phyloP scores from a whole-genome alignment of 2,797 vertebrate species.

The Characodon lateralis region DNA sequence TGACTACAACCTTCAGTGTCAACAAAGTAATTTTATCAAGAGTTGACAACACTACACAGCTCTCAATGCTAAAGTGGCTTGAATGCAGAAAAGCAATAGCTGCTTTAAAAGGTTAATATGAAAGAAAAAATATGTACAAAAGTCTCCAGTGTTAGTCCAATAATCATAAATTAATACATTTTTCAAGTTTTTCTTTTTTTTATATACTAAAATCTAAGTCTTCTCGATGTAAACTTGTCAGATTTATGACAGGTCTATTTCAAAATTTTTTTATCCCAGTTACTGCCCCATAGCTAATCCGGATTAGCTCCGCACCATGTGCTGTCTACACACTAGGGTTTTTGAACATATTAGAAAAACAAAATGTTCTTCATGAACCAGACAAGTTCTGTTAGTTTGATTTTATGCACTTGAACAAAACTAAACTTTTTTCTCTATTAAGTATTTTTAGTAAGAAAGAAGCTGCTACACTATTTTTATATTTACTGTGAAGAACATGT shows the following conservation, averaged over 20 bases:
- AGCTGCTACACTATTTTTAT: background rate
- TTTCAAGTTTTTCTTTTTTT: background rate
- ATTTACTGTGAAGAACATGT: background rate
- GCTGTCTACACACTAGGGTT: background rate
- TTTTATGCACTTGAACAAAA: background rate
- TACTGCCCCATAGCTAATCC: no score
- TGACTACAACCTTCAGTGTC: background rate
- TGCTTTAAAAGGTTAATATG: background rate
- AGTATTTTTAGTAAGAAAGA: background rate
- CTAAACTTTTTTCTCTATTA: background rate
- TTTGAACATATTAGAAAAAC: slow-evolving; percentile 12
- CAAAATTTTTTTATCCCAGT: background rate
- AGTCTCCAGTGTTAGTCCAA: background rate
- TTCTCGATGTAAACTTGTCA: no score
- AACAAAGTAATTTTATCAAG: background rate
- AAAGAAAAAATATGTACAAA: background rate
- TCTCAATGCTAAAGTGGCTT: background rate
- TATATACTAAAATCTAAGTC: background rate
- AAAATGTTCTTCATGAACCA: background rate
- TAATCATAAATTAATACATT: background rate
- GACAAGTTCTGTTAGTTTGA: background rate
- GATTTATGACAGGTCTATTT: background rate
- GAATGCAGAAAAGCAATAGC: background rate
- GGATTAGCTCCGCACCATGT: background rate
- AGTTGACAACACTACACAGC: background rate